Percentiles rank a stretch among this genome's conserved stretches.
phyloP scores from a whole-genome alignment of 1,140 invertebrate species.

The Chymomyza costata region DNA sequence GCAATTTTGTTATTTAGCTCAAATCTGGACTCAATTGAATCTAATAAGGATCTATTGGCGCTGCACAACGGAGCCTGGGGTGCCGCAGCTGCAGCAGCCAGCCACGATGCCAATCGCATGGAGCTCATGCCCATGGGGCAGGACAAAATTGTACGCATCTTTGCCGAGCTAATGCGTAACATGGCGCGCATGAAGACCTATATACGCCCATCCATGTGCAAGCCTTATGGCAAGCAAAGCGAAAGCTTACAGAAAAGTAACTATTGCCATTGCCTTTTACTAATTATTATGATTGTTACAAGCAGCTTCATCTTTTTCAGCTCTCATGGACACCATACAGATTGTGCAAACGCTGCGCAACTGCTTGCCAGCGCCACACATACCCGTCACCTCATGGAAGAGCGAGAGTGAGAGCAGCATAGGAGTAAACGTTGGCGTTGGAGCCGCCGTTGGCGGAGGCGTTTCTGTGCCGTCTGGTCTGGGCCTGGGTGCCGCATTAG shows the following conservation, averaged over 20 bases:
- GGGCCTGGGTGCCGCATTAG: conserved; percentile 32
- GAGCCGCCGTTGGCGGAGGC: conserved; percentile 25
- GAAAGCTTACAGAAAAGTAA: conserved; percentile 91
- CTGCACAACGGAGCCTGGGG: conserved; percentile 82
- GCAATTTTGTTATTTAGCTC: conserved; percentile 35
- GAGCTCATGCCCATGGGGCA: conserved; percentile 79
- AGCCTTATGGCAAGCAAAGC: conserved; percentile 91
- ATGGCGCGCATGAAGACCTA: conserved; percentile 90
- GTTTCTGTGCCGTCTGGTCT: background rate
- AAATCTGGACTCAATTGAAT: conserved; percentile 74
- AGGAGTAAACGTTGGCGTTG: conserved; percentile 31
- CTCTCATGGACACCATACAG: conserved; percentile 89
- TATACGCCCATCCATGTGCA: conserved; percentile 89
- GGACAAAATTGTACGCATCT: conserved; percentile 87
- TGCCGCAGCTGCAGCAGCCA: conserved; percentile 38
- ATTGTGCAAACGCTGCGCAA: conserved; percentile 88
- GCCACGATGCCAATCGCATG: conserved; percentile 44
- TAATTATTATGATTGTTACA: conserved; percentile 1
- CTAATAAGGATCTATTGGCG: conserved; percentile 82
- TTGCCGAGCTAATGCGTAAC: conserved; percentile 89
- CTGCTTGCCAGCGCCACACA: conserved; percentile 88
- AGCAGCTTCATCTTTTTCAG: conserved; percentile 75
- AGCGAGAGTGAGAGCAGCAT: conserved; percentile 79
- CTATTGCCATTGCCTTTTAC: conserved; percentile 38
- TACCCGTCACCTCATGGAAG: conserved; percentile 91